Evolutionary conservation across 2,888 invertebrate genomes (phyloP), one percentile per base, ranked within the genome.

Genomic region (Agrenia bidenticulata): DNA sequence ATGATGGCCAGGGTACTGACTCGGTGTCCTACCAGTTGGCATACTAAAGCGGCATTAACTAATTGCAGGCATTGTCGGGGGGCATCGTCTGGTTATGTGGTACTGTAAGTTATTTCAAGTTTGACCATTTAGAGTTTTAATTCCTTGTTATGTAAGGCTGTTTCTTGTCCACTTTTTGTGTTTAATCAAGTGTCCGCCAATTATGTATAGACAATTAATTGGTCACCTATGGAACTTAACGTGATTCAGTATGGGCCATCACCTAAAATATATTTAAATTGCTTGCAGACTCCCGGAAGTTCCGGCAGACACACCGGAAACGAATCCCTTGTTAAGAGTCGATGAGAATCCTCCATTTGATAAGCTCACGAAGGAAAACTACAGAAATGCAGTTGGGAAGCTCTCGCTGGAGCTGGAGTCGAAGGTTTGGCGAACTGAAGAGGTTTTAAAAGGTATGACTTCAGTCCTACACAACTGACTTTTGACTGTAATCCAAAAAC

Each of bases 361-460:
- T 77, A 85, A 86, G 68, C 83, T 94, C 21, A 87, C 89, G 1
- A 88, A 92, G 54, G 90, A 93, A 80, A 89, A 89, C 80, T 93
- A 92, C 79, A 84, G 91, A 66, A 89, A 89, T 1, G 89, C 91
- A 4, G 87, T 94, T 74, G 92, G 90, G 32, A 90, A 88, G 79
- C 88, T 92, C 77, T 86, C 90, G 0, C 81, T 90, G 37, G 89
- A 90, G 64, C 90, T 90, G 77, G 94, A 95, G 80, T 86, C 87
- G 76, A 85, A 86, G 17, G 84, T 93, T 0, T 84, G 84, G 77
- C 82, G 85, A 42, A 81, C 93, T 57, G 93, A 90, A 78, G 82
- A 84, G 58, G 80, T 82, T 39, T 77, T 88, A 23, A 77, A 80
- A 77, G 79, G 82, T 81, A 79, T 75, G 74, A 24, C 17, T 15